Base-by-base conservation (phyloP, 2,113 vertebrate species). In the Acrocephalus kingi region DNA sequence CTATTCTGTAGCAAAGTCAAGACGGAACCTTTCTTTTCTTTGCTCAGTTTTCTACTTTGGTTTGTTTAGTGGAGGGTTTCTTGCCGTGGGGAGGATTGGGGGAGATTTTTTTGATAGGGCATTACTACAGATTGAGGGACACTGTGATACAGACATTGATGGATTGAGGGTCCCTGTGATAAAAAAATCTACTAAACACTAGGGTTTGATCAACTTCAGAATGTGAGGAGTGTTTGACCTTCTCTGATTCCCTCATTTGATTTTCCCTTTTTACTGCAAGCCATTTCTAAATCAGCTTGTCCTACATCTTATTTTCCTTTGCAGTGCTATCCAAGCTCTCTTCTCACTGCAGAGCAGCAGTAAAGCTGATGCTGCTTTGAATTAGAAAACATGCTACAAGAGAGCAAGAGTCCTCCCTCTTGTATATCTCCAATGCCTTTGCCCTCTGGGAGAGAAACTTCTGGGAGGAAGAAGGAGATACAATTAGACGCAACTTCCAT, bases 271-370 rank as follows among this genome's bases (percentile, higher is more conserved):
- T 71, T 52, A 48, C 55, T 91, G 84, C 54, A 43, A 90, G 86
- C 30, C 82, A 90, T 94, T 90, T 94, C 80, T 37, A 94, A 96
- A 96, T 71, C 93, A 94, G 78, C 78, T 96, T 96, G 63, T 83
- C 92, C 88, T 91, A 77, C 80, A 81, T 13, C 3, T 3, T 83
- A 92, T 89, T 94, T 79, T 64, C 56, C 84, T 90, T 68, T 67
- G 71, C 90, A 92, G 76, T 10, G 35, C 63, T 93, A 71, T 68
- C 46, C 55, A 83, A 85, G 81, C 71, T 49, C 22, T 54, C 64
- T 46, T 48, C 31, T 78, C 75, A 67, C 61, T 78, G 71, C 58
- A 82, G 59, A 89, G 78, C 39, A n/a, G 72, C 93, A 78, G 48
- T 51, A 62, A 94, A 82, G 39, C 75, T 90, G 75, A 48, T 78